phyloP scores from a whole-genome alignment of 2,797 vertebrate species.

The Petrocephalus schoutedeni region DNA sequence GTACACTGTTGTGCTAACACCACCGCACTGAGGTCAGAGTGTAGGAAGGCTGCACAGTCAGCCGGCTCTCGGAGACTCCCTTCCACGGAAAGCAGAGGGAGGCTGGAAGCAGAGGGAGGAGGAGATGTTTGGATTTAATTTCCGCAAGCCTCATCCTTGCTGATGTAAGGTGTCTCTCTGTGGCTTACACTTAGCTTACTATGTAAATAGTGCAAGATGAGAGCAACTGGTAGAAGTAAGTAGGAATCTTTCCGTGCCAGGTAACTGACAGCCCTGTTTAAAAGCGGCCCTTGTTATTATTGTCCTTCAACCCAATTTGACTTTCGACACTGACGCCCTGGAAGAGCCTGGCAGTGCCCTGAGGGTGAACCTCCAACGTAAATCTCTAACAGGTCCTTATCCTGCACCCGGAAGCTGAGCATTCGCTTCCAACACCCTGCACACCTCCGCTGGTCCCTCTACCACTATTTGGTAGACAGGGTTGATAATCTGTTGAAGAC shows the following conservation, averaged over 20 bases:
- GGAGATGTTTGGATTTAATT: conserved; percentile 10
- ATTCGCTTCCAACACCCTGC: not conserved
- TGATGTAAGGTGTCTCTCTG: not conserved
- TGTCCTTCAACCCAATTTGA: not conserved
- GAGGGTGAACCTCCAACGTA: not conserved
- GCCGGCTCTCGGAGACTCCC: not conserved
- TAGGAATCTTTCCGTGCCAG: not conserved
- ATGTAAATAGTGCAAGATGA: not conserved
- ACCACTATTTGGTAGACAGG: not conserved
- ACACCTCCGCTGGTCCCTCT: not conserved
- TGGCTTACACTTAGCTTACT: not conserved
- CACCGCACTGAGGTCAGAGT: not conserved
- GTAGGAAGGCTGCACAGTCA: not conserved
- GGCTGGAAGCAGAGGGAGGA: not conserved
- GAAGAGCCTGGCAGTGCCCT: not conserved
- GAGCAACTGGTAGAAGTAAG: not conserved
- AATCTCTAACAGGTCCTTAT: not conserved
- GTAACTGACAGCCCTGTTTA: not conserved
- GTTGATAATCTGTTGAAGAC: not conserved
- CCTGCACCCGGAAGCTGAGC: not conserved
- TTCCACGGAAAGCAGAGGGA: not conserved
- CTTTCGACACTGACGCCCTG: not conserved
- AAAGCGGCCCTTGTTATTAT: not conserved
- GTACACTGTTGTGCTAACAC: not conserved
- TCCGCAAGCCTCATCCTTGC: not conserved